Evolutionary conservation across 2,113 vertebrate genomes (phyloP).

Genomic region (Centrocercus urophasianus): DNA sequence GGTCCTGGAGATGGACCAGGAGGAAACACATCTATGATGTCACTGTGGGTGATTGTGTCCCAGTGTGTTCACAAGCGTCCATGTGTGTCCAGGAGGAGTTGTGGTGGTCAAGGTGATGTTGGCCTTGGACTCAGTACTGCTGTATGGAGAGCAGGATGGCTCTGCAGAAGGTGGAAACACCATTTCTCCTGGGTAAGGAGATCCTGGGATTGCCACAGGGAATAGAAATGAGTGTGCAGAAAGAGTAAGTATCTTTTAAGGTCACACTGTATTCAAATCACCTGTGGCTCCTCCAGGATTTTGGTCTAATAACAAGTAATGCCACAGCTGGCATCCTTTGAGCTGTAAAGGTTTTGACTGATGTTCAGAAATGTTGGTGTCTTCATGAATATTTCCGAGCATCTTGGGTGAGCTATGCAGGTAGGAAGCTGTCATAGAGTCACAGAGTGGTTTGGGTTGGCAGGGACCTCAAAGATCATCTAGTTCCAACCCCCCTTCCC

Average conservation of each 20-base stretch:
- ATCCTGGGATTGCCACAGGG: not conserved
- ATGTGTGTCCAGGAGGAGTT: not conserved
- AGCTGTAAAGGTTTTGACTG: not conserved
- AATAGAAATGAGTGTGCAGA: not conserved
- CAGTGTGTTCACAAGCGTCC: not conserved
- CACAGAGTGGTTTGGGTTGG: too few relatives aligned
- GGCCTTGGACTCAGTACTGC: not conserved
- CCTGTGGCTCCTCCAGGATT: rapidly evolving
- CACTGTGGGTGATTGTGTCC: rapidly evolving
- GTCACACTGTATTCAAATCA: not conserved
- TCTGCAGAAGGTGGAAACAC: not conserved
- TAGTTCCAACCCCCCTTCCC: too few relatives aligned
- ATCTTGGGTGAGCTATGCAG: not conserved
- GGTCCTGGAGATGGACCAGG: not conserved
- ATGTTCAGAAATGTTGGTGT: not conserved
- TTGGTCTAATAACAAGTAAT: not conserved
- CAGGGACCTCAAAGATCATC: too few relatives aligned
- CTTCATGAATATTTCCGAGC: not conserved
- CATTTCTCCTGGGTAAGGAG: not conserved
- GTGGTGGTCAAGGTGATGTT: not conserved
- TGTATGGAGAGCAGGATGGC: not conserved
- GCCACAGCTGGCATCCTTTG: not conserved
- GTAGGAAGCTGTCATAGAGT: not conserved
- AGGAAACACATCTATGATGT: not conserved
- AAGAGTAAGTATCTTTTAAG: not conserved